phyloP scores from a whole-genome alignment of 2,888 invertebrate species.

The Phasia obesa region DNA sequence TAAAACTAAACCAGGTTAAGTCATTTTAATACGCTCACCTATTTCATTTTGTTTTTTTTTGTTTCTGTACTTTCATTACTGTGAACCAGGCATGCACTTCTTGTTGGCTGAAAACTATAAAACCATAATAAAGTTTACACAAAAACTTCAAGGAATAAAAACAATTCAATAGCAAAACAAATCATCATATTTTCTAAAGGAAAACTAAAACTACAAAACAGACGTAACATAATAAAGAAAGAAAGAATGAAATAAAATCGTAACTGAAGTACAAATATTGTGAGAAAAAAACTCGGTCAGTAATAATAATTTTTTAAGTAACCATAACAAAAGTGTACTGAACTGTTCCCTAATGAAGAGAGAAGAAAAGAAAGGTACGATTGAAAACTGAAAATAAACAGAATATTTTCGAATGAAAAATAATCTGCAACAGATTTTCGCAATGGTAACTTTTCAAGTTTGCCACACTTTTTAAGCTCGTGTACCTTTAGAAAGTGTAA shows the following conservation, averaged over 20 bases:
- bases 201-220: neutral
- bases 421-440: neutral
- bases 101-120: constrained; percentile 19
- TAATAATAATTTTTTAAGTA: constrained; percentile 49
- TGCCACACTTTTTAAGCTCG: constrained; percentile 11
- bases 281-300: constrained; percentile 54
- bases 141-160: constrained; percentile 49
- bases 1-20: constrained; percentile 69
- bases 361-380: neutral
- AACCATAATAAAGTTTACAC: constrained; percentile 53
- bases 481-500: constrained; percentile 18
- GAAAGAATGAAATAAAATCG: neutral
- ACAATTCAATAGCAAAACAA: constrained; percentile 53
- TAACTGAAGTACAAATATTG: constrained; percentile 13
- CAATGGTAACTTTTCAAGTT: neutral
- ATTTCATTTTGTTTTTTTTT: neutral
- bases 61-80: neutral
- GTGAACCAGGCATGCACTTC: neutral
- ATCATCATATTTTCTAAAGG: constrained; percentile 37
- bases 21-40: constrained; percentile 47
- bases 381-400: neutral
- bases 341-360: constrained; percentile 23
- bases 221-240: no score
- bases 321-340: constrained; percentile 48
- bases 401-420: constrained; percentile 6